Evolutionary conservation across 2,888 invertebrate genomes (phyloP).

Genomic region (Sepioteuthis lessoniana): DNA sequence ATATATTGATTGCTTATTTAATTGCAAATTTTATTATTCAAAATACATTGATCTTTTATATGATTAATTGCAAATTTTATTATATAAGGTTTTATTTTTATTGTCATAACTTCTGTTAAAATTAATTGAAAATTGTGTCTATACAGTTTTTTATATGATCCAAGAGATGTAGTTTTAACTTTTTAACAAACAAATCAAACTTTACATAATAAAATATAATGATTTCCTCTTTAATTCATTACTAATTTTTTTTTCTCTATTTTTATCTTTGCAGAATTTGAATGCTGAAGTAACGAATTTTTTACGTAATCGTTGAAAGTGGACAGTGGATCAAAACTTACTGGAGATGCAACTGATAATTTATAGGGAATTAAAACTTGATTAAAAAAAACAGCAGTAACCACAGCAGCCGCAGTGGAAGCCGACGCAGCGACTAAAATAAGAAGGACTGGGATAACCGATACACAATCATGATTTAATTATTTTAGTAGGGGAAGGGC

Average conservation of each 20-base stretch:
- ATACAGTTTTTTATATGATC: too few relatives aligned
- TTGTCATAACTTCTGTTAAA: too few relatives aligned
- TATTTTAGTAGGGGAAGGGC: too few relatives aligned
- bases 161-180: too few relatives aligned
- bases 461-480: neutral
- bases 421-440: neutral
- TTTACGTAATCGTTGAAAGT: neutral
- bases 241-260: neutral
- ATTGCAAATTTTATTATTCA: too few relatives aligned
- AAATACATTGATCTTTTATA: too few relatives aligned
- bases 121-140: too few relatives aligned
- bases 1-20: too few relatives aligned
- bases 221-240: neutral
- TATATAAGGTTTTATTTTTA: too few relatives aligned
- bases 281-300: neutral
- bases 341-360: slow-evolving; percentile 33
- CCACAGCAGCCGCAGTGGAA: neutral
- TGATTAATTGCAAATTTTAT: too few relatives aligned
- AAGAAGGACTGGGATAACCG: neutral
- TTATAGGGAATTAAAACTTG: neutral
- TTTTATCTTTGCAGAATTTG: neutral
- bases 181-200: too few relatives aligned
- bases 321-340: neutral
- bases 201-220: neutral
- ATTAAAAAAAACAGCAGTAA: neutral